A percentile compares a stretch with the other conserved stretches of the same genome.
Conservation (phyloP, 2,888 invertebrate genomes). For the Caenorhabditis virilis region DNA sequence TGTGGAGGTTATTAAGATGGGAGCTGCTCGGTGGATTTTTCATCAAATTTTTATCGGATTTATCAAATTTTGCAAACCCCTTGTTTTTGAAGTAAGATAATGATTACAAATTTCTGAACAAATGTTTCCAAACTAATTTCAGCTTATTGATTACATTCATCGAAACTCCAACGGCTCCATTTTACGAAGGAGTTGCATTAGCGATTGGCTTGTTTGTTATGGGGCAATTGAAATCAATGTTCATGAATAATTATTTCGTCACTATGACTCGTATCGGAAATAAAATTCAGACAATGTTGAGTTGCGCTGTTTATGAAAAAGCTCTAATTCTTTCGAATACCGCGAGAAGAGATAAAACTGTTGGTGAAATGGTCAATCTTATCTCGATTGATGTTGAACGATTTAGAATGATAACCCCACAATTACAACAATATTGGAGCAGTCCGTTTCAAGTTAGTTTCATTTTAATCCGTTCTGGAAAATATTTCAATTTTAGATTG, state of each 20-base stretch:
- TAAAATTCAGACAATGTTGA: slow-evolving; percentile 60
- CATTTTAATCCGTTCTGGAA: no score
- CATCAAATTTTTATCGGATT: slow-evolving; percentile 60
- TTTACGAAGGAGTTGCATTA: slow-evolving; percentile 56
- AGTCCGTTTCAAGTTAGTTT: slow-evolving; percentile 64
- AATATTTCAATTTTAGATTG: slow-evolving; percentile 47
- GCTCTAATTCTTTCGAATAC: slow-evolving; percentile 71
- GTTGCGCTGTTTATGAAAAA: slow-evolving; percentile 68
- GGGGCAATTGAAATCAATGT: slow-evolving; percentile 39
- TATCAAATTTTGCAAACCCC: slow-evolving; percentile 64
- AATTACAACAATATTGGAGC: slow-evolving; percentile 67
- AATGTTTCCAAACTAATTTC: slow-evolving; percentile 8
- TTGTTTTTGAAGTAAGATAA: slow-evolving; percentile 58
- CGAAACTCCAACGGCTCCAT: slow-evolving; percentile 56
- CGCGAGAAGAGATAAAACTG: slow-evolving; percentile 71
- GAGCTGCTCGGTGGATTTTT: slow-evolving; percentile 58
- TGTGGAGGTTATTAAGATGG: slow-evolving; percentile 60
- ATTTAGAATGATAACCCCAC: slow-evolving; percentile 68
- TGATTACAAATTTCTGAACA: background rate
- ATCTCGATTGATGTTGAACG: slow-evolving; percentile 72
- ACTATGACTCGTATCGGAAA: slow-evolving; percentile 59
- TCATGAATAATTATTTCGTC: slow-evolving; percentile 57
- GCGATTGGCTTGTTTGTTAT: slow-evolving; percentile 58
- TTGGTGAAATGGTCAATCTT: slow-evolving; percentile 73
- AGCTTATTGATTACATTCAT: slow-evolving; percentile 62